Conservation (phyloP, 2,888 invertebrate species). For the Drosophila vallismaia region DNA sequence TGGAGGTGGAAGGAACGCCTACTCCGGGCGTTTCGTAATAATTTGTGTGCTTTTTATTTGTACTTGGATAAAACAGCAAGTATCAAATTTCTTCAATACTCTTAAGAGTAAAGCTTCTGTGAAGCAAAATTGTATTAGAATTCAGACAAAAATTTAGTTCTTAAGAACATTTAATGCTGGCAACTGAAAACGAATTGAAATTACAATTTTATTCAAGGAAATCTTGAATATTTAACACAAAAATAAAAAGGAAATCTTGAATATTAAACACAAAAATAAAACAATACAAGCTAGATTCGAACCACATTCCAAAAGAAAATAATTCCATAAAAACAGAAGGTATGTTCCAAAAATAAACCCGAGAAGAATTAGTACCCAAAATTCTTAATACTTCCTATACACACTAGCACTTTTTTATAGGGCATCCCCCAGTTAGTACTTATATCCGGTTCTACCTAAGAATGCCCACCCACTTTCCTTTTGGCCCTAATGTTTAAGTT, state of each 20-base stretch:
- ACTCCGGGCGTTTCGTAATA: constrained; percentile 59
- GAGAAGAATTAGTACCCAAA: background rate
- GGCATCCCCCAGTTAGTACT: constrained; percentile 26
- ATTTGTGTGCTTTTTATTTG: constrained; percentile 74
- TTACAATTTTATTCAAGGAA: background rate
- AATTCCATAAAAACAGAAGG: background rate
- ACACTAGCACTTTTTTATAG: background rate
- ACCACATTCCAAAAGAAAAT: background rate
- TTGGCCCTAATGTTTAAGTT: constrained; percentile 47
- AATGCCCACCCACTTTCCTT: constrained; percentile 51
- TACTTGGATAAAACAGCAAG: constrained; percentile 55
- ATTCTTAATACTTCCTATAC: background rate
- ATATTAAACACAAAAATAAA: background rate
- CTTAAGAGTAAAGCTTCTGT: constrained; percentile 8
- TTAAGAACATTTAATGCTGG: background rate
- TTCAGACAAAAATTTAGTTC: no score
- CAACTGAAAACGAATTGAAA: no score
- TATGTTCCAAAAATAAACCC: background rate
- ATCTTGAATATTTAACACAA: background rate
- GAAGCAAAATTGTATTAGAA: background rate
- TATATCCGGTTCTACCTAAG: background rate
- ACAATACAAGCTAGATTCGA: background rate
- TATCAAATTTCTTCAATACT: constrained; percentile 26
- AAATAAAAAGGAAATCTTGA: background rate
- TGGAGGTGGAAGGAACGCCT: constrained; percentile 1